Percentiles rank a stretch among this genome's conserved stretches.
Evolutionary conservation across 2,888 invertebrate species (phyloP).

Genomic region (Melanostoma scalare): DNA sequence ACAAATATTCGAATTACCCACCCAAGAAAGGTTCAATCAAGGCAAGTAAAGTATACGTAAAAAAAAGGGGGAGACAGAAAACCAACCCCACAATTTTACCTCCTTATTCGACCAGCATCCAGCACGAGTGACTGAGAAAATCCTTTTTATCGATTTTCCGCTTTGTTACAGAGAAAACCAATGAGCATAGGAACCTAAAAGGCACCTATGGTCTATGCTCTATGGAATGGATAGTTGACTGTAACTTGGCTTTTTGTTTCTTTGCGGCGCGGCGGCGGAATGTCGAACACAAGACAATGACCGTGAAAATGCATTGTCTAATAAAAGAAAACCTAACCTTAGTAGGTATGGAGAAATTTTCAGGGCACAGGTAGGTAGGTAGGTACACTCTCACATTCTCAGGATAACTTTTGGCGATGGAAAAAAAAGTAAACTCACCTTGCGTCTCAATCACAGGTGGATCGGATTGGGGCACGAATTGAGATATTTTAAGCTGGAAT

Average conservation of each 20-base stretch:
- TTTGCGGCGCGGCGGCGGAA: constrained; percentile 41
- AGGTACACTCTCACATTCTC: constrained; percentile 21
- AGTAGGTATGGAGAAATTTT: constrained; percentile 2
- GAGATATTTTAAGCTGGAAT: constrained; percentile 16
- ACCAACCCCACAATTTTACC: constrained; percentile 6
- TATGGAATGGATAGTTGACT: constrained; percentile 20
- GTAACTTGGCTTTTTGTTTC: constrained; percentile 17
- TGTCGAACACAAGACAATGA: constrained; percentile 68
- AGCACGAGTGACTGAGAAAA: constrained; percentile 56
- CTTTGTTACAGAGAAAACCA: constrained; percentile 42
- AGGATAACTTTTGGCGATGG: background rate
- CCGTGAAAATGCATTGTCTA: constrained; percentile 57
- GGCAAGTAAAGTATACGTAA: background rate
- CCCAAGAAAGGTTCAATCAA: background rate
- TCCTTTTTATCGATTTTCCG: constrained; percentile 70
- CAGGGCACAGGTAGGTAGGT: background rate
- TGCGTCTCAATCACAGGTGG: constrained; percentile 53
- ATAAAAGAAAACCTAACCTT: constrained; percentile 6
- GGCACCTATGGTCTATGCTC: background rate
- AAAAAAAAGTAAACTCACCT: constrained; percentile 31
- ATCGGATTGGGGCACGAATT: constrained; percentile 21
- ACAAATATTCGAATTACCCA: constrained; percentile 18
- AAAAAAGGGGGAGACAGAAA: background rate
- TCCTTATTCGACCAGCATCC: constrained; percentile 9
- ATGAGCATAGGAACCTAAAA: constrained; percentile 18